Conservation (phyloP, 2,888 invertebrate species). For the Drosophila koepferae region DNA sequence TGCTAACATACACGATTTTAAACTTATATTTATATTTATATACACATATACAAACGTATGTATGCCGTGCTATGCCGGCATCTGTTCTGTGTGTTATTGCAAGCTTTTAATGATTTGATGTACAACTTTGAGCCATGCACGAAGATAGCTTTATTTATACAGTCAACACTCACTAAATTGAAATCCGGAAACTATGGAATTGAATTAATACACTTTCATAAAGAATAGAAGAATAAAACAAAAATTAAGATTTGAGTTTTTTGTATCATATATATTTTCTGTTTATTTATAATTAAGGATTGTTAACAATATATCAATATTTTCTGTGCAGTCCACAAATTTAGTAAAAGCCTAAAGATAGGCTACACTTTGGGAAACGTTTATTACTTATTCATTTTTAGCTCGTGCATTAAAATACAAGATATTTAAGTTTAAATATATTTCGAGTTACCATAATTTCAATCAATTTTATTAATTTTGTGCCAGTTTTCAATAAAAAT, state of each 20-base stretch:
- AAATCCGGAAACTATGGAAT: neutral
- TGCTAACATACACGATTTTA: slow-evolving; percentile 8
- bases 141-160: slow-evolving; percentile 1
- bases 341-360: slow-evolving; percentile 9
- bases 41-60: neutral
- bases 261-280: too few relatives aligned
- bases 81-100: slow-evolving; percentile 17
- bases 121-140: slow-evolving; percentile 5
- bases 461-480: neutral
- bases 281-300: neutral
- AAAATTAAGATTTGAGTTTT: neutral
- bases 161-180: slow-evolving; percentile 8
- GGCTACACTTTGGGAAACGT: neutral
- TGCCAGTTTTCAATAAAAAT: neutral
- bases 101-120: slow-evolving; percentile 7
- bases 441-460: neutral
- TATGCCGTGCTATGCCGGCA: slow-evolving; percentile 5
- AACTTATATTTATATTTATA: neutral
- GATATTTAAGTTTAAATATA: neutral
- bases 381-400: neutral
- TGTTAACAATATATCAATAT: neutral
- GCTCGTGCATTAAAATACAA: neutral
- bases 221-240: neutral
- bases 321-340: neutral
- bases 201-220: neutral